phyloP scores from a whole-genome alignment of 92 coral and sea anemone genomes.

The Zoanthus sociatus region DNA sequence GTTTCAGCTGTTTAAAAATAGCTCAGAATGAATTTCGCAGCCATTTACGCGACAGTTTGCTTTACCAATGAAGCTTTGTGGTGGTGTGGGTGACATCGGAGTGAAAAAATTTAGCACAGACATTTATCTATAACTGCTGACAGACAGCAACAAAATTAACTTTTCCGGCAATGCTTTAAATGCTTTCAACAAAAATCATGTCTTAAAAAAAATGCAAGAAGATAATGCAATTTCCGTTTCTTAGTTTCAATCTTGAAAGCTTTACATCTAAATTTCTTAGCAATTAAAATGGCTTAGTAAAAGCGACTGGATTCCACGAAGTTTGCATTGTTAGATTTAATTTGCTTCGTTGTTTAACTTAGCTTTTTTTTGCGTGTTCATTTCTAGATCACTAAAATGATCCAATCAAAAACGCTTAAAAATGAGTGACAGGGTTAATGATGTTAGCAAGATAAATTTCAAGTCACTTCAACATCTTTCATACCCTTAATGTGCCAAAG shows the following conservation, averaged over 20 bases:
- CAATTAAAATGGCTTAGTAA: background rate
- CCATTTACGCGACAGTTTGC: no score
- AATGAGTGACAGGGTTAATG: slow-evolving; percentile 1
- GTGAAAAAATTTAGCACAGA: background rate
- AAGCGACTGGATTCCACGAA: background rate
- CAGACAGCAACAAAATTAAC: background rate
- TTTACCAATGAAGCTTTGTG: no score
- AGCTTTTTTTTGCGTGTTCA: background rate
- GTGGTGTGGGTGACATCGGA: no score
- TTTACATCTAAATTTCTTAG: background rate
- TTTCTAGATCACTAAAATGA: background rate
- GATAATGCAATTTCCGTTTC: background rate
- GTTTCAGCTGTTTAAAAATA: no score
- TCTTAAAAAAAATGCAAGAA: background rate
- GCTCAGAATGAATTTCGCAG: no score
- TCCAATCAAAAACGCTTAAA: background rate
- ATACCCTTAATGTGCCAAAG: background rate
- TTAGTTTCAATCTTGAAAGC: no score
- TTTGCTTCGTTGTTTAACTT: background rate
- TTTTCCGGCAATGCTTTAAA: background rate
- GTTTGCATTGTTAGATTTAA: background rate
- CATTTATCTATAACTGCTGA: background rate
- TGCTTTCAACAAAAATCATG: background rate
- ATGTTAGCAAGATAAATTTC: background rate
- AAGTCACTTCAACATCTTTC: background rate